Percentiles rank a stretch among this genome's conserved stretches.
phyloP scores from a whole-genome alignment of 2,888 invertebrate species.

The Subacronicta megacephala region DNA sequence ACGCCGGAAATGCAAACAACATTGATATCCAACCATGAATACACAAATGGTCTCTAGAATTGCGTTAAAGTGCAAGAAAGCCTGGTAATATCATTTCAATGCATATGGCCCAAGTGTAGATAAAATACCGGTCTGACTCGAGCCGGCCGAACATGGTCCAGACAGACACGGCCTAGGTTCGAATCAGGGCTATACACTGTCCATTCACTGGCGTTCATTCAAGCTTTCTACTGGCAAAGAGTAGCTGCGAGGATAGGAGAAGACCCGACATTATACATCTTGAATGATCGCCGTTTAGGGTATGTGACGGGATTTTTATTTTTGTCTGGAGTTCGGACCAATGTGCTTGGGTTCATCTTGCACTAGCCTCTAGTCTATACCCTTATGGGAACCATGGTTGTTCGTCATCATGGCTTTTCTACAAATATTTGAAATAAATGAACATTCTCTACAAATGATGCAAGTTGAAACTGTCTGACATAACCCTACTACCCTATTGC shows the following conservation, averaged over 20 bases:
- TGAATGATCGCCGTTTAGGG: background rate
- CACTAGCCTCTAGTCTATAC: no score
- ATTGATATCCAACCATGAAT: constrained; percentile 5
- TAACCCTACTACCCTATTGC: no score
- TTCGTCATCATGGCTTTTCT: no score
- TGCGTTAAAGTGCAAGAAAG: constrained; percentile 43
- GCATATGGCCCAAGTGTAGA: constrained; percentile 59
- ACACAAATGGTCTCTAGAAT: constrained; percentile 17
- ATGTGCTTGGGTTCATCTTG: no score
- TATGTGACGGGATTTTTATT: no score
- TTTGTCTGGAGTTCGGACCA: no score
- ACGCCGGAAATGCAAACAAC: constrained; percentile 17
- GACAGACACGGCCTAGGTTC: constrained; percentile 61
- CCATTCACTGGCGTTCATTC: constrained; percentile 84
- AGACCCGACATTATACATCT: constrained; percentile 14
- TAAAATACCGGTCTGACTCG: constrained; percentile 67
- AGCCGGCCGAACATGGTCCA: constrained; percentile 55
- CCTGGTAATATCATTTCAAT: constrained; percentile 47
- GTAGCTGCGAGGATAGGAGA: constrained; percentile 26
- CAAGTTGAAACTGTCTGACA: no score
- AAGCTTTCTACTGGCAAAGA: constrained; percentile 83
- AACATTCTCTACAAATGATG: no score
- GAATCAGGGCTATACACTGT: constrained; percentile 60
- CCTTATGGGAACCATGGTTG: no score
- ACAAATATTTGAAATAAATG: no score